phyloP scores from a whole-genome alignment of 2,888 invertebrate genomes.

The Caenorhabditis uteleia region DNA sequence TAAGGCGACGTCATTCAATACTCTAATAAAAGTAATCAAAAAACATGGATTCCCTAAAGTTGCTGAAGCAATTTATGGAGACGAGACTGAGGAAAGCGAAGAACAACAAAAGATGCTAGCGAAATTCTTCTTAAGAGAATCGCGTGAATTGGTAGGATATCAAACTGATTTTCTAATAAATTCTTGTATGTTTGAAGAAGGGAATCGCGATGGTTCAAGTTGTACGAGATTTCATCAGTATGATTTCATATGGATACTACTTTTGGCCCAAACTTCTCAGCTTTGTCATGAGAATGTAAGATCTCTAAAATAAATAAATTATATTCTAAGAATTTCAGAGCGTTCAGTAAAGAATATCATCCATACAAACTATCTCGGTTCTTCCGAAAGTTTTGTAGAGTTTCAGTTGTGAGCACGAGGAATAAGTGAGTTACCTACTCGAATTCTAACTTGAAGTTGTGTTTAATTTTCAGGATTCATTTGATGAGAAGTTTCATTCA shows the following conservation, averaged over 20 bases:
- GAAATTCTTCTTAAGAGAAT: not conserved
- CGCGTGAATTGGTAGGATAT: not conserved
- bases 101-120: slow-evolving; percentile 1
- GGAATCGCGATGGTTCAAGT: not conserved
- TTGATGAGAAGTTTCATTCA: not conserved
- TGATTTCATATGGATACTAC: not conserved
- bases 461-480: not conserved
- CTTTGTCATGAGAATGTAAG: not conserved
- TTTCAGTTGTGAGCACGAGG: no score
- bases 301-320: no score
- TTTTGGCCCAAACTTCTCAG: not conserved
- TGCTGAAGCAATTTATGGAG: not conserved
- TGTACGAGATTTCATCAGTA: not conserved
- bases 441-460: not conserved
- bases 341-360: not conserved
- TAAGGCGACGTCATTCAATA: not conserved
- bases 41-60: not conserved
- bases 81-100: not conserved
- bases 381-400: not conserved
- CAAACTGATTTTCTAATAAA: not conserved
- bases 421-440: not conserved
- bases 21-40: not conserved
- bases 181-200: not conserved
- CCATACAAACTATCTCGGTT: not conserved
- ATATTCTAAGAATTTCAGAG: not conserved